phyloP scores from a whole-genome alignment of 2,797 vertebrate genomes.

The Ctenochaetus hawaiiensis region DNA sequence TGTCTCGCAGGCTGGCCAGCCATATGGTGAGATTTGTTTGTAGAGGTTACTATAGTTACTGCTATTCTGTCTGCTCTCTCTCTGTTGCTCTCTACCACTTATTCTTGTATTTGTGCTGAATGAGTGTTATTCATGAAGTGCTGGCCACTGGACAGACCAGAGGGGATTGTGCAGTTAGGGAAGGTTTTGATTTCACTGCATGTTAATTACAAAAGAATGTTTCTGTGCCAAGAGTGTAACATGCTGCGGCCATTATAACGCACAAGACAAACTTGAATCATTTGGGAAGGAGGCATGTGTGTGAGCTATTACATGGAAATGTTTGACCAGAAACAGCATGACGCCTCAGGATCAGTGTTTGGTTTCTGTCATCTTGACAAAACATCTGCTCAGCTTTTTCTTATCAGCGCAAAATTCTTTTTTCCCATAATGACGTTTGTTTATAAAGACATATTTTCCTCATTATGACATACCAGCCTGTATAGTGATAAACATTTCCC shows the following conservation, averaged over 20 bases:
- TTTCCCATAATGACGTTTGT: not conserved
- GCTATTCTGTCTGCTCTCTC: not conserved
- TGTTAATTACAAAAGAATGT: conserved; percentile 9
- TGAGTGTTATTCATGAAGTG: conserved; percentile 6
- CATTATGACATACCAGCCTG: not conserved
- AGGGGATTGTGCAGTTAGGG: not conserved
- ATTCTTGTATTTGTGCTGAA: not conserved
- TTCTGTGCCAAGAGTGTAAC: not conserved
- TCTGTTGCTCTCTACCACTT: not conserved
- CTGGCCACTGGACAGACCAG: not conserved
- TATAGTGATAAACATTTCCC: not conserved
- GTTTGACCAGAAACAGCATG: not conserved
- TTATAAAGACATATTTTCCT: conserved; percentile 1
- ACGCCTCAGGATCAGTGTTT: not conserved
- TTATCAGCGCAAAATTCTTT: not conserved
- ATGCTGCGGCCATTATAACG: not conserved
- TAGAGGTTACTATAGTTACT: conserved; percentile 18
- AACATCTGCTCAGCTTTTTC: not conserved
- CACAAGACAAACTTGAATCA: conserved; percentile 6
- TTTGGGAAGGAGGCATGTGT: conserved; percentile 19
- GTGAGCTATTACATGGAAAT: conserved; percentile 10
- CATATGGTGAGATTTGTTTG: conserved; percentile 45
- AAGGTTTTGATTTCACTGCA: conserved; percentile 10
- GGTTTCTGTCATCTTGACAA: conserved; percentile 17
- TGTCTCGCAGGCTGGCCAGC: conserved; percentile 28